Evolutionary conservation across 2,888 invertebrate species (phyloP).

Genomic region (Colletes collaris): DNA sequence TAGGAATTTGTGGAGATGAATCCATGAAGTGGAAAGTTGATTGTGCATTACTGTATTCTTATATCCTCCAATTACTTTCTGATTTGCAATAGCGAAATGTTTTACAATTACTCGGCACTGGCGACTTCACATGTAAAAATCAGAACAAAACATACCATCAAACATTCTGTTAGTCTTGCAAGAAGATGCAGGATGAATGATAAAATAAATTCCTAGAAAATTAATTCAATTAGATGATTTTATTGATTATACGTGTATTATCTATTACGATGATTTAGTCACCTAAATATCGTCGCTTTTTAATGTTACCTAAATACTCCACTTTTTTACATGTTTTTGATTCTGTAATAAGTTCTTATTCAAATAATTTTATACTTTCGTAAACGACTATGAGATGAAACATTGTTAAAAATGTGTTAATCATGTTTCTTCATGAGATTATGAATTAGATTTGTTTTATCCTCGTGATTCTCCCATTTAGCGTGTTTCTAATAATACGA

Average conservation of each 20-base stretch:
- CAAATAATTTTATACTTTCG: too few species aligned
- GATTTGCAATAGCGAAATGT: not conserved
- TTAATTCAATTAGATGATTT: constrained; percentile 2
- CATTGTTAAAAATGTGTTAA: constrained; percentile 7
- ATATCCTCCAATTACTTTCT: not conserved
- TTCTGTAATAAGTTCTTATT: too few species aligned
- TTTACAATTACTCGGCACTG: constrained; percentile 1
- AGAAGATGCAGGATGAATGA: constrained; percentile 33
- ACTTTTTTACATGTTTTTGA: too few species aligned
- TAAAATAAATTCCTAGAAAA: constrained; percentile 27
- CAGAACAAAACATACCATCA: constrained; percentile 8
- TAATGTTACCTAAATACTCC: too few species aligned
- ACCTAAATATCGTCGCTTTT: too few species aligned
- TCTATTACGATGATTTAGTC: not conserved
- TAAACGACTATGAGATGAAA: not conserved
- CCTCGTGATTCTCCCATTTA: constrained; percentile 34
- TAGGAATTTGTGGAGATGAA: too few species aligned
- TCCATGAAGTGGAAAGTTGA: too few species aligned
- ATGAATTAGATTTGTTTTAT: constrained; percentile 20
- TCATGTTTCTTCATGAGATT: not conserved
- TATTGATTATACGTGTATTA: not conserved
- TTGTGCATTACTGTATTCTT: not conserved
- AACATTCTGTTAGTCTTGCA: constrained; percentile 39
- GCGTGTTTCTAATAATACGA: not conserved
- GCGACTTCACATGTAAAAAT: not conserved